These are phyloP conservation scores for Drosophila sp. DNA, from an alignment of 1,140 invertebrate genomes.

Conservation along the genomic window DNA sequence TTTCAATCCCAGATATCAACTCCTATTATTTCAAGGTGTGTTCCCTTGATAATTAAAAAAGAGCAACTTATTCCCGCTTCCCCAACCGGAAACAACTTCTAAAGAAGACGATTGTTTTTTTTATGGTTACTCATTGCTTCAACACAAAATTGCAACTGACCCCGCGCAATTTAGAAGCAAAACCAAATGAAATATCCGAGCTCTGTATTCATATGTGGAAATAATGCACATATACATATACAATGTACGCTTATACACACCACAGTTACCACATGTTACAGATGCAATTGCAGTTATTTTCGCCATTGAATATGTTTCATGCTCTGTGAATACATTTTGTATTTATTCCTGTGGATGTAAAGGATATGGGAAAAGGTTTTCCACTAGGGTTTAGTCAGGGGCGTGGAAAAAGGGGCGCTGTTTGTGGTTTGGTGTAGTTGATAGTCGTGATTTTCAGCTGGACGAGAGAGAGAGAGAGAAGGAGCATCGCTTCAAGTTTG, in stretches of 20 bases:
- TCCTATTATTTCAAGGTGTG: too few relatives aligned
- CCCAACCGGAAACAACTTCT: too few relatives aligned
- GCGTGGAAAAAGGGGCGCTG: neutral
- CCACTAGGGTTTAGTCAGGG: neutral
- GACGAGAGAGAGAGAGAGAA: neutral
- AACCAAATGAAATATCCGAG: neutral
- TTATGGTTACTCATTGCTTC: neutral
- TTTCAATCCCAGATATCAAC: too few relatives aligned
- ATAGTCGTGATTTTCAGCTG: slow-evolving; percentile 46
- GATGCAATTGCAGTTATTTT: slow-evolving; percentile 33
- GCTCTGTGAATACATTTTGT: slow-evolving; percentile 65
- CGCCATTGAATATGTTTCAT: slow-evolving; percentile 53
- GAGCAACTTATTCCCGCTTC: too few relatives aligned
- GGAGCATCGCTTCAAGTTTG: slow-evolving; percentile 22
- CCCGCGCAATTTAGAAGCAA: neutral
- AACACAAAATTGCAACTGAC: slow-evolving; percentile 1
- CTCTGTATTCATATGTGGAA: neutral
- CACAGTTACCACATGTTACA: slow-evolving; percentile 27
- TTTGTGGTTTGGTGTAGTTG: slow-evolving; percentile 48
- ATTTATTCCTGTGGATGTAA: slow-evolving; percentile 34
- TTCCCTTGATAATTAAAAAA: too few relatives aligned
- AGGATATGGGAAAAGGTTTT: neutral
- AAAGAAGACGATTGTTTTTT: neutral
- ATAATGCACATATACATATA: neutral
- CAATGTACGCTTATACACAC: slow-evolving; percentile 11